A percentile compares a stretch with the other conserved stretches of the same genome.
Evolutionary conservation across 2,888 invertebrate species (phyloP).

Genomic region (Drosophila pegasa): DNA sequence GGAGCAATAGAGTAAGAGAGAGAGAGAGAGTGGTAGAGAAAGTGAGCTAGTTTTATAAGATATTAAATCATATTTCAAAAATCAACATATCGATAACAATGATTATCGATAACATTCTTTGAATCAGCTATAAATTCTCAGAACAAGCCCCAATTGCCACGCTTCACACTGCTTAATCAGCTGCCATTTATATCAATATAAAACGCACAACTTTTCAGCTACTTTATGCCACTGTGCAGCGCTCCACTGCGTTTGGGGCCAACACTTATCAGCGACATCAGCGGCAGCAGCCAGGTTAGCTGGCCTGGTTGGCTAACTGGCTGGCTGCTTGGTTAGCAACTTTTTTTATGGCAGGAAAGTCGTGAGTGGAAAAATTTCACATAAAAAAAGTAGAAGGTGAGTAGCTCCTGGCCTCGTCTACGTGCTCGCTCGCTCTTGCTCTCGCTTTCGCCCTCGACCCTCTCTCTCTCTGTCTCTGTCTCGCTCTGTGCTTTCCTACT

Average conservation of each 20-base stretch:
- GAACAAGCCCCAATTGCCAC: background rate
- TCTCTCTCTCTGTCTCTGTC: constrained; percentile 1
- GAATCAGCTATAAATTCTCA: background rate
- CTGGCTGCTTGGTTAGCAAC: constrained; percentile 63
- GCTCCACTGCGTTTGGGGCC: constrained; percentile 59
- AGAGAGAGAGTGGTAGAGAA: background rate
- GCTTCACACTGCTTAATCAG: background rate
- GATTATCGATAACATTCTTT: background rate
- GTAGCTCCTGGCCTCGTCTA: constrained; percentile 23
- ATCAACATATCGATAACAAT: background rate
- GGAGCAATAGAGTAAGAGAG: background rate
- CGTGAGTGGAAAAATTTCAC: constrained; percentile 77
- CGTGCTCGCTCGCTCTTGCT: constrained; percentile 1
- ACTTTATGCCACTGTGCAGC: constrained; percentile 59
- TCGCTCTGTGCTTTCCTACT: background rate
- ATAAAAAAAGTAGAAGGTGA: constrained; percentile 64
- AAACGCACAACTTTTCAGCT: background rate
- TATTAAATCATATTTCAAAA: background rate
- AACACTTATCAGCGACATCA: constrained; percentile 78
- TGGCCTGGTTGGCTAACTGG: constrained; percentile 51
- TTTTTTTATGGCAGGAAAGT: constrained; percentile 53
- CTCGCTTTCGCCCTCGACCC: too few relatives aligned
- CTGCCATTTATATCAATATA: background rate
- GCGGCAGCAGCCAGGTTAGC: constrained; percentile 53
- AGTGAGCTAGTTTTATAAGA: background rate